phyloP scores from a whole-genome alignment of 1,140 invertebrate genomes.

The Zaprionus lachaisei region DNA sequence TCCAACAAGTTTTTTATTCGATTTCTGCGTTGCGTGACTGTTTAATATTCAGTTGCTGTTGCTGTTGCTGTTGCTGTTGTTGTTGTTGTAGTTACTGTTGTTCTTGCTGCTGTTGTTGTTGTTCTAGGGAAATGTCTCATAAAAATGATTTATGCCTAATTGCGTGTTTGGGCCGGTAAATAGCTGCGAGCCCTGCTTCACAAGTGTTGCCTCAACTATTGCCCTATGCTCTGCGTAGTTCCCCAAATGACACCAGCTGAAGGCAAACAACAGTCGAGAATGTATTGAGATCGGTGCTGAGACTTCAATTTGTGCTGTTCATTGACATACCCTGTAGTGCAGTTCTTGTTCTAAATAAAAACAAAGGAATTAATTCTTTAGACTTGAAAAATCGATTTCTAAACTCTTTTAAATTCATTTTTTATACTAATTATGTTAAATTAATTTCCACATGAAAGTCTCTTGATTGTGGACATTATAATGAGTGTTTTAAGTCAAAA shows the following conservation, averaged over 20 bases:
- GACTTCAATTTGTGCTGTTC: no score
- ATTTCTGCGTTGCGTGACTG: constrained; percentile 63
- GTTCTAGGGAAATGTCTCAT: constrained; percentile 59
- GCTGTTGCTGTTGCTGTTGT: constrained; percentile 8
- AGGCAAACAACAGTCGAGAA: background rate
- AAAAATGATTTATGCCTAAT: constrained; percentile 75
- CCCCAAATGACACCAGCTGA: constrained; percentile 11
- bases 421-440: background rate
- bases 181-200: constrained; percentile 4
- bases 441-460: background rate
- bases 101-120: constrained; percentile 3
- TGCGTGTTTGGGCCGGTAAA: constrained; percentile 42
- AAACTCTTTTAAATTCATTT: background rate
- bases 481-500: background rate
- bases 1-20: constrained; percentile 34
- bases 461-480: background rate
- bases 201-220: constrained; percentile 11
- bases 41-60: constrained; percentile 56
- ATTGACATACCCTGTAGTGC: no score
- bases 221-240: background rate
- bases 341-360: no score
- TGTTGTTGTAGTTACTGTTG: background rate
- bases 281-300: no score
- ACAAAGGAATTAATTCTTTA: no score
- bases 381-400: no score